Percentiles rank a stretch among this genome's conserved stretches.
phyloP scores from a whole-genome alignment of 2,113 vertebrate species.

The Corythaixoides concolor region DNA sequence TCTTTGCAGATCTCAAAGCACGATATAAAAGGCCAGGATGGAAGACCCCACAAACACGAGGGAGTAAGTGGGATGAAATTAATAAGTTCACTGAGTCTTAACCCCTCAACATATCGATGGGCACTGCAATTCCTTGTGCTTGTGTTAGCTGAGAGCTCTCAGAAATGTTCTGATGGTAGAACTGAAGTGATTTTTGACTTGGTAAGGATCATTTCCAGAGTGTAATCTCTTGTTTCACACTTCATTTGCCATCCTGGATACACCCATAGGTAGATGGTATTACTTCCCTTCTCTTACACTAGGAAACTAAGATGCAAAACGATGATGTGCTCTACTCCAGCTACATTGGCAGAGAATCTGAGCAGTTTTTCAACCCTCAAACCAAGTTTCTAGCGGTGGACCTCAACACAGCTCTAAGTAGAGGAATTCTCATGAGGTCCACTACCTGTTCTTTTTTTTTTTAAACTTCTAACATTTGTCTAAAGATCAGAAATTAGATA shows the following conservation, averaged over 20 bases:
- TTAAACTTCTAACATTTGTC: neutral
- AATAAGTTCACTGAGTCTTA: neutral
- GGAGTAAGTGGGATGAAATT: neutral
- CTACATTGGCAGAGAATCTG: neutral
- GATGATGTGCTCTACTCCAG: neutral
- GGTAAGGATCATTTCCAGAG: neutral
- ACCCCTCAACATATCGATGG: neutral
- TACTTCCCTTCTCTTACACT: neutral
- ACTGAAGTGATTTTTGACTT: fast-evolving
- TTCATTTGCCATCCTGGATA: neutral
- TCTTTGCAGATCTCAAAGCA: neutral
- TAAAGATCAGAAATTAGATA: neutral
- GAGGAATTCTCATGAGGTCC: neutral
- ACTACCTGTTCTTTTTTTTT: neutral
- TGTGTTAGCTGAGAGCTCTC: neutral
- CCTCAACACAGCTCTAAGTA: neutral
- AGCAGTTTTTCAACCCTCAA: neutral
- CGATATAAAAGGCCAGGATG: neutral
- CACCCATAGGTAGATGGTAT: neutral
- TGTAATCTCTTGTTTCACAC: neutral
- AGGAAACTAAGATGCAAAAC: neutral
- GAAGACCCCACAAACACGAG: neutral
- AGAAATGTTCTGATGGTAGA: neutral
- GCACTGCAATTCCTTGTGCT: neutral
- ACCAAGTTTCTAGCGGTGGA: neutral